Base-by-base conservation (phyloP, 2,888 invertebrate species). In the Drepana falcataria region DNA sequence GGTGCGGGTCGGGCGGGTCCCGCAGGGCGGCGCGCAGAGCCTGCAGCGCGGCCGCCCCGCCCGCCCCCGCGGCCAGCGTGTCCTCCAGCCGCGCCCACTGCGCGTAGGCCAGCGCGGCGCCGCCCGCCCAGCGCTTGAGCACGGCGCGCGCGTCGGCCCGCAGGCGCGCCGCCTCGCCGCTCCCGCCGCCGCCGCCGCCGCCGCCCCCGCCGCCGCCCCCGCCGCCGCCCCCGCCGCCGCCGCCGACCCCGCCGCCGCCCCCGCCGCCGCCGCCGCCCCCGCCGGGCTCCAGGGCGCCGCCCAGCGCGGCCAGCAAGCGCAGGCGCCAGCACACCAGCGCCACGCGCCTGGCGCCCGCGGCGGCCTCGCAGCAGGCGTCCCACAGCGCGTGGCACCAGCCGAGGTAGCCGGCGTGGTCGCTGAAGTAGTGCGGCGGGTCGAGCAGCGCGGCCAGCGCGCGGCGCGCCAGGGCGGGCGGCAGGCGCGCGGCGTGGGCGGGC, bases 261-360 rank as follows among this genome's bases (percentile, higher is more conserved):
- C 59, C 56, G 58, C 57, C 40, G 57, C 55, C 73, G 73, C 72
- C 53, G n/a, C n/a, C n/a, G 53, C 59, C 33, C 55, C 59, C 56
- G 58, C 57, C 40, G 57, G 54, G 49, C 40, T 67, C 71, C 48
- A 69, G 57, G 53, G 75, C 69, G 63, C 71, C 59, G 61, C 65
- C 56, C 55, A 78, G 75, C 69, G 82, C 73, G 68, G 78, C 78
- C 73, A 80, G 68, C 83, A 81, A 82, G 60, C 86, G 83, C 74
- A 85, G 73, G 2, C 85, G 78, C 86, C 87, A 87, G 73, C 83
- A 77, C 64, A 79, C 66, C 63, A 86, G 69, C 62, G 81, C 83
- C 48, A 53, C 53, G n/a, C 81, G 77, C 51, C 57, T 58, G 59
- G 40, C 49, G 44, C 73, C 78, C 52, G 54, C 2, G 58, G 62